Conservation (phyloP, 2,797 vertebrate genomes). For the Catostomus latipinnis region DNA sequence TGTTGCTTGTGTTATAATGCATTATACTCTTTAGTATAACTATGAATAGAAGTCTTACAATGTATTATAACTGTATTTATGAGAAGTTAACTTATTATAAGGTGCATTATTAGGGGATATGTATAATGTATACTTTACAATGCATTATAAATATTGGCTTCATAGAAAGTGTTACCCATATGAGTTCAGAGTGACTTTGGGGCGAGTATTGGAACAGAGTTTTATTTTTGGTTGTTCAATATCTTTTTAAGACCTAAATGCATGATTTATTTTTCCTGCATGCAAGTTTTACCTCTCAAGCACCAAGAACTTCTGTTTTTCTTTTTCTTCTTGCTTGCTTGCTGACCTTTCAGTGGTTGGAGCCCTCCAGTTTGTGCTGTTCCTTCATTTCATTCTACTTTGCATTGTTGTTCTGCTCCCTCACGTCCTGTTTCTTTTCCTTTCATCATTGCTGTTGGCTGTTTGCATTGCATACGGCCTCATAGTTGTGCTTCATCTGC, state of each 20-base stretch:
- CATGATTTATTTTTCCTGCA: slow-evolving; percentile 13
- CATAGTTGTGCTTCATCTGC: slow-evolving; percentile 22
- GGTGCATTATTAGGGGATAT: too few species aligned
- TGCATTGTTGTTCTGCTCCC: slow-evolving; percentile 3
- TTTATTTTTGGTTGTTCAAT: slow-evolving; percentile 11
- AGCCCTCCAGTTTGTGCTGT: slow-evolving; percentile 25
- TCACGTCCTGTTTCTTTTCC: slow-evolving; percentile 15
- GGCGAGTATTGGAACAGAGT: too few species aligned
- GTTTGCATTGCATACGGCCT: slow-evolving; percentile 4
- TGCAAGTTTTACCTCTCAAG: slow-evolving; percentile 9
- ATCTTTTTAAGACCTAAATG: background rate
- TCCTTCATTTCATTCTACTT: slow-evolving; percentile 30
- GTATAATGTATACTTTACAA: too few species aligned
- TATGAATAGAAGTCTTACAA: too few species aligned
- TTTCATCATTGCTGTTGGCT: background rate
- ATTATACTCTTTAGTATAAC: too few species aligned
- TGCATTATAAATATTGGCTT: too few species aligned
- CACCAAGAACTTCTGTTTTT: slow-evolving; percentile 38
- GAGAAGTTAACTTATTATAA: too few species aligned
- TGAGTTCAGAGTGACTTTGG: too few species aligned
- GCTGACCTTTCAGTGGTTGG: slow-evolving; percentile 18
- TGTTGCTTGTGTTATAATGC: too few species aligned
- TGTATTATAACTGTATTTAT: too few species aligned
- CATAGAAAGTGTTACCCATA: too few species aligned
- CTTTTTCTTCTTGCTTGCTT: slow-evolving; percentile 9